These are phyloP conservation scores for Leucopternis melanops DNA, from an alignment of 2,113 vertebrate genomes.

Conservation along the genomic window DNA sequence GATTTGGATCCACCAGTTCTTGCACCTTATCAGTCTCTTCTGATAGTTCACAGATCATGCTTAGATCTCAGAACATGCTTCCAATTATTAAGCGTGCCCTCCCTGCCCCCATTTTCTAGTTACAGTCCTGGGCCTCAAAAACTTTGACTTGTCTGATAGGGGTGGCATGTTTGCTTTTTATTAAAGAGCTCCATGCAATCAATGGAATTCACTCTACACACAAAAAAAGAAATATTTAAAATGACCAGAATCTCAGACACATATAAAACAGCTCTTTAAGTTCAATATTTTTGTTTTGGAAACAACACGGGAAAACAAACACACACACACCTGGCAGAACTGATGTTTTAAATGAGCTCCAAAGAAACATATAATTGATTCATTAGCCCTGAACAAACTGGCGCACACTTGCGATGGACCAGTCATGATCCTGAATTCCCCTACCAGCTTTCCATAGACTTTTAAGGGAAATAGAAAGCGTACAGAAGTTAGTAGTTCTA, in stretches of 20 bases:
- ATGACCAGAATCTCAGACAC: background rate
- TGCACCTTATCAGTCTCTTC: background rate
- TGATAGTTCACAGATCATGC: background rate
- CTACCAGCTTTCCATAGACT: background rate
- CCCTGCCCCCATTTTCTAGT: background rate
- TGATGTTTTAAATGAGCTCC: background rate
- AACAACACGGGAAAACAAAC: background rate
- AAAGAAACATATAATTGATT: background rate
- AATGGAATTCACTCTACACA: constrained; percentile 6
- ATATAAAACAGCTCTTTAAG: background rate
- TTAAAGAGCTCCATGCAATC: background rate
- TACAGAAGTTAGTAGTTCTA: background rate
- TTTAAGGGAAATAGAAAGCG: background rate
- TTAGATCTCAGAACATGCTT: background rate
- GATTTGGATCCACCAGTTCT: background rate
- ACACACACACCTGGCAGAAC: background rate
- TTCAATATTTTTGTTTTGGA: background rate
- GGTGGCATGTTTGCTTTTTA: background rate
- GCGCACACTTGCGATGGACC: background rate
- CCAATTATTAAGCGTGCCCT: background rate
- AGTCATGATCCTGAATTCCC: background rate
- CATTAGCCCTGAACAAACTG: background rate
- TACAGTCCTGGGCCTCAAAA: background rate
- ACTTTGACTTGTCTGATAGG: background rate
- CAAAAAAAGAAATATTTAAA: background rate